Evolutionary conservation across 2,888 invertebrate species (phyloP).

Genomic region (Ditula angustiorana): DNA sequence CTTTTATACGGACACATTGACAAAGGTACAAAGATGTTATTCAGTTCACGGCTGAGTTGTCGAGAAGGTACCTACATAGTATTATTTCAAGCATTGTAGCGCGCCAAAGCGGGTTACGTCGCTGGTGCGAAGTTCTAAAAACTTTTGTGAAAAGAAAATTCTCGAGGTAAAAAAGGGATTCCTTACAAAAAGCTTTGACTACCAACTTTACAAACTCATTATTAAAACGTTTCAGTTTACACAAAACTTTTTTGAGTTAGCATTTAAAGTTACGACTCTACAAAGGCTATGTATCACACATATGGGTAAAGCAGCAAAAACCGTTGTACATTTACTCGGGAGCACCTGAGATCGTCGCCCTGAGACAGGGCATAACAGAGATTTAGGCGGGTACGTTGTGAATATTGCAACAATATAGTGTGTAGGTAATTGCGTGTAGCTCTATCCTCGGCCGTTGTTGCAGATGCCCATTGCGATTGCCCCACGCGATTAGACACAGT

Average conservation of each 20-base stretch:
- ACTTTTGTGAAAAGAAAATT: not conserved
- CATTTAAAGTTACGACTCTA: conserved; percentile 6
- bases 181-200: not conserved
- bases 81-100: not conserved
- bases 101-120: not conserved
- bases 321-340: not conserved
- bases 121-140: not conserved
- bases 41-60: not conserved
- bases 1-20: conserved; percentile 21
- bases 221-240: conserved; percentile 23
- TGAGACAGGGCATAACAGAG: conserved; percentile 20
- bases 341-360: conserved; percentile 16
- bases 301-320: conserved; percentile 24
- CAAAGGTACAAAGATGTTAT: conserved; percentile 19
- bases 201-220: conserved; percentile 15
- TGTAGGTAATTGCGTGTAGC: conserved; percentile 20
- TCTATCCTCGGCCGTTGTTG: conserved; percentile 21
- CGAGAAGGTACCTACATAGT: too few species aligned
- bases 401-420: conserved; percentile 28
- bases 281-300: conserved; percentile 2
- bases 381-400: conserved; percentile 25
- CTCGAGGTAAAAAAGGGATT: not conserved
- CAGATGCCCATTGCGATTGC: conserved; percentile 43
- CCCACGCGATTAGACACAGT: conserved; percentile 44
- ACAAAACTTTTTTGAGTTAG: conserved; percentile 10